Base-by-base conservation (phyloP, 2,888 invertebrate genomes). In the Cancer borealis region DNA sequence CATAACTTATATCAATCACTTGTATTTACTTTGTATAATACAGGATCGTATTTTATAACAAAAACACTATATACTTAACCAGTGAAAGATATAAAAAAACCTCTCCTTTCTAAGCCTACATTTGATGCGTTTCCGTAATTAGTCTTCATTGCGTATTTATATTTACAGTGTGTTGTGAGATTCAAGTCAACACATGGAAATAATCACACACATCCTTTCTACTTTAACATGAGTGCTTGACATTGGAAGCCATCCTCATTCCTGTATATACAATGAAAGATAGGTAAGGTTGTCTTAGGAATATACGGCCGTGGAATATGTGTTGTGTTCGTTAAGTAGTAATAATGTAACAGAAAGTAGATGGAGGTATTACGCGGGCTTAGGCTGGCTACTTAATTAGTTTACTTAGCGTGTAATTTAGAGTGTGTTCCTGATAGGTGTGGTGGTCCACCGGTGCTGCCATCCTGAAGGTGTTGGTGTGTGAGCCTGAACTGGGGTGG, bases 181-280 rank as follows among this genome's bases (percentile, higher is more conserved):
- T 39, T 39, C 39, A 39, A 39, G 39, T 39, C 39, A 54, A 54
- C 54, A 14, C 54, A 54, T 54, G 54, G 54, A 12, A 54, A 54
- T 54, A 12, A 54, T 54, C 14, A 14, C 14, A 54, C 54, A 8
- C 10, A 8, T n/a, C 73, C n/a, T 73, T n/a, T 26, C n/a, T 73
- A 73, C 73, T 3, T 26, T 26, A 26, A 10, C 26, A 73, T 73
- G 73, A 26, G 73, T n/a, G 73, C 73, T n/a, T 73, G 73, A 73
- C 73, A 73, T 1, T n/a, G 73, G 26, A 73, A 26, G 26, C n/a
- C 30, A 49, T 8, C 46, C 30, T 12, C 54, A 5, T 87, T 54
- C 39, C 26, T 47, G 26, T 79, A 79, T 17, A 90, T 30, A 90
- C 90, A 39, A 93, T 90, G 79, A 90, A 93, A 90, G 93, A 93